Evolutionary conservation across 1,140 invertebrate species (phyloP).

Genomic region (Apis florea): DNA sequence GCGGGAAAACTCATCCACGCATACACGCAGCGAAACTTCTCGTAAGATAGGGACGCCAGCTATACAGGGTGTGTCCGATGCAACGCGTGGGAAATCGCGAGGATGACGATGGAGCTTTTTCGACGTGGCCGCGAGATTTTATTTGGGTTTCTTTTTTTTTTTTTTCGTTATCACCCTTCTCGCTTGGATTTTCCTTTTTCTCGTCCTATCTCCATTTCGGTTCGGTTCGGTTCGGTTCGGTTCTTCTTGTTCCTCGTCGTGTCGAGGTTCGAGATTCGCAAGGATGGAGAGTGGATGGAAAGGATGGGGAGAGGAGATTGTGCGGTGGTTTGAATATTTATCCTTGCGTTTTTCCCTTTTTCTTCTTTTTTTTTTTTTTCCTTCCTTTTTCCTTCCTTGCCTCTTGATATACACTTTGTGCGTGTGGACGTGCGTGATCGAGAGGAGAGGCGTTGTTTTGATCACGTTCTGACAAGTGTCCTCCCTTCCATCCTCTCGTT

Average conservation of each 20-base stretch:
- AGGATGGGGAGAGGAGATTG: background rate
- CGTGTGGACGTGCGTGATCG: background rate
- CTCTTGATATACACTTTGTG: background rate
- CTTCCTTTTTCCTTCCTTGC: background rate
- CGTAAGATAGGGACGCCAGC: slow-evolving; percentile 18
- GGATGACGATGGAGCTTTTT: slow-evolving; percentile 22
- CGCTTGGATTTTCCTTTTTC: background rate
- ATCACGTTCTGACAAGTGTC: background rate
- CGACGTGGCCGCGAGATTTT: slow-evolving; percentile 1
- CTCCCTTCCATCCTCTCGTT: background rate
- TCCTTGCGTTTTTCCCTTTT: background rate
- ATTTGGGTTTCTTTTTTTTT: background rate
- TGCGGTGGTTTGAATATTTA: slow-evolving; percentile 11
- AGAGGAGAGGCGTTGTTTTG: background rate
- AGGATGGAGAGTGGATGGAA: background rate
- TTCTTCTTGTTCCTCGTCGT: background rate
- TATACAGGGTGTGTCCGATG: slow-evolving; percentile 53
- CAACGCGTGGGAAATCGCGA: slow-evolving; percentile 25
- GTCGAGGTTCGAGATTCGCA: background rate
- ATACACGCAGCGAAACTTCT: slow-evolving; percentile 46
- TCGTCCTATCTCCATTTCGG: no score
- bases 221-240: no score
- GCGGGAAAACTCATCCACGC: slow-evolving; percentile 70
- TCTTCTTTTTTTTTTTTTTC: background rate
- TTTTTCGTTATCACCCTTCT: background rate